Evolutionary conservation across 2,888 invertebrate genomes (phyloP), one percentile per base, ranked within the genome.

Genomic region (Drosophila infuscata): DNA sequence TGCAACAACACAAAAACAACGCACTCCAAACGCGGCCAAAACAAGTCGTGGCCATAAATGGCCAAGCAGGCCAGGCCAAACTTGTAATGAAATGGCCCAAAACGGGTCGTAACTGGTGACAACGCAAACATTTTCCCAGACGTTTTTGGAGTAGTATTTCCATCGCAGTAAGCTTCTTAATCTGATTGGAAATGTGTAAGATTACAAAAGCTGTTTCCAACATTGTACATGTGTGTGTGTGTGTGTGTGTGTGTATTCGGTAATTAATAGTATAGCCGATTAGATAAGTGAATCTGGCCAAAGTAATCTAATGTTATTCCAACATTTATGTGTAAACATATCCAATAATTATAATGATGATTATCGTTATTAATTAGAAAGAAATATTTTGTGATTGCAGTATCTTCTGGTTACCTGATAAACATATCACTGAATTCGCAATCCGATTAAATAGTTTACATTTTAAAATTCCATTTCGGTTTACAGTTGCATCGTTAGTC

Each of bases 1-100:
- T 54, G 38, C 56, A 33, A 36, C 49, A 56, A n/a, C 36, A 15
- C 11, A 51, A 7, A 25, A 17, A 20, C 12, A 35, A 57, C 20
- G n/a, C 35, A n/a, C 7, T 1, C 70, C 56, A 63, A 81, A 63
- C 58, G 35, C 53, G 35, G 51, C 48, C 29, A 53, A 43, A 56
- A 46, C 77, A 25, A 53, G 59, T 46, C 11, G n/a, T 29, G 52
- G 63, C 43, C 51, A 17, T n/a, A 59, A n/a, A 71, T 35, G 59
- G 38, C 9, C 7, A 12, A n/a, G 12, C 33, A 46, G 9, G 25
- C 49, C 29, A 20, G n/a, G 11, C 11, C 30, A 41, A 46, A 11
- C 30, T 25, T 8, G 15, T 9, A 20, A 51, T 20, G 5, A 29
- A 38, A 20, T 51, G 32, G 9, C 49, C 49, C 29, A 41, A 54